phyloP scores from a whole-genome alignment of 2,113 vertebrate species.

The Ivindomyrus marchei region DNA sequence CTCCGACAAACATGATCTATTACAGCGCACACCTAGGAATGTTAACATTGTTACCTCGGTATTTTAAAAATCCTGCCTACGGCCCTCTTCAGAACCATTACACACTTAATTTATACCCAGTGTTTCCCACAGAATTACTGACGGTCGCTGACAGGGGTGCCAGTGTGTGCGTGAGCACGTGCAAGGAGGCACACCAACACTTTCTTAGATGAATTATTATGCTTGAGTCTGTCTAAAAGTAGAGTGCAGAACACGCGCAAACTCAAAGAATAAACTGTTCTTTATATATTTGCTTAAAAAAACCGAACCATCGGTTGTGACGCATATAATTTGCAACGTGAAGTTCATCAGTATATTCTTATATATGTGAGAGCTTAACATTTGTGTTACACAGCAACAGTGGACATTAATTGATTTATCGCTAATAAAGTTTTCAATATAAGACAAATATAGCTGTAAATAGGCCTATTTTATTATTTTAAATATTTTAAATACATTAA shows the following conservation, averaged over 20 bases:
- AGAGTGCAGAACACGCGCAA: background rate
- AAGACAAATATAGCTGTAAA: background rate
- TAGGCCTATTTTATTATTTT: background rate
- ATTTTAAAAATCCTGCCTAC: no score
- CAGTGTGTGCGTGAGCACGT: no score
- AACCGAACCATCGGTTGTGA: background rate
- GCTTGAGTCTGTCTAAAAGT: no score
- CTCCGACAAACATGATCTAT: no score
- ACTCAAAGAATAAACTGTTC: background rate
- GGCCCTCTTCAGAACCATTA: background rate
- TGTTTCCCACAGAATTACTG: no score
- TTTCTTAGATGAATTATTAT: no score
- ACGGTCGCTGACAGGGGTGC: no score
- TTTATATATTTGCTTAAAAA: background rate
- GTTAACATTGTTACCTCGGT: background rate
- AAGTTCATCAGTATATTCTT: background rate
- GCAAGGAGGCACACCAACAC: no score
- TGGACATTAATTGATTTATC: background rate
- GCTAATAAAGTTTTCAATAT: background rate
- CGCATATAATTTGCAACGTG: background rate
- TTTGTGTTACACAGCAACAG: background rate
- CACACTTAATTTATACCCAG: no score
- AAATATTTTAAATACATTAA: background rate
- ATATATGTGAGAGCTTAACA: no score
- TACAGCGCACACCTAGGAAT: no score